phyloP scores from a whole-genome alignment of 2,797 vertebrate species.

The Rhincodon typus region DNA sequence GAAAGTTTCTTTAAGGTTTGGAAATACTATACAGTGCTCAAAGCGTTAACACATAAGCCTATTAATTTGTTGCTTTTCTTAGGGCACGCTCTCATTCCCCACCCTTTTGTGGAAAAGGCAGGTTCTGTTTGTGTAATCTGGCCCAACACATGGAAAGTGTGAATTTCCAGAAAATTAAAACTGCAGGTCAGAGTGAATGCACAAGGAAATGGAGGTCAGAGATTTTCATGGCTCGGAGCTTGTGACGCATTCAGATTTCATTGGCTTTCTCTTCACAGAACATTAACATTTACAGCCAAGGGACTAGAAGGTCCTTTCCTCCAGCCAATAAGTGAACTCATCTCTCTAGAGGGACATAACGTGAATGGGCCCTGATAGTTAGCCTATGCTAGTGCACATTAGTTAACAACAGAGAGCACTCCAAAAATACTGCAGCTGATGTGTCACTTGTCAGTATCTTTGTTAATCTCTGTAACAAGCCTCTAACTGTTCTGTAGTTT shows the following conservation, averaged over 20 bases:
- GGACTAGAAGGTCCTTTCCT: constrained; percentile 47
- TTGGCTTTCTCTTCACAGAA: constrained; percentile 52
- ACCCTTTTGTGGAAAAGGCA: constrained; percentile 14
- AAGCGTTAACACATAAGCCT: constrained; percentile 18
- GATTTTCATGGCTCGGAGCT: constrained; percentile 55
- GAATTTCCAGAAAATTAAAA: constrained; percentile 56
- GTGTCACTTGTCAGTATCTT: constrained; percentile 38
- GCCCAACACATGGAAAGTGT: constrained; percentile 59
- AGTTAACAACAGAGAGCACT: constrained; percentile 30
- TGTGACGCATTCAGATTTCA: constrained; percentile 58
- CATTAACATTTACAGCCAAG: constrained; percentile 47
- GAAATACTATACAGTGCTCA: neutral
- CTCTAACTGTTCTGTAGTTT: constrained; percentile 42
- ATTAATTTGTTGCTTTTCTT: constrained; percentile 13
- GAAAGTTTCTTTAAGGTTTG: neutral
- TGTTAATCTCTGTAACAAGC: constrained; percentile 40
- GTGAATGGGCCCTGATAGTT: constrained; percentile 22
- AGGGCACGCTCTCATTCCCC: neutral
- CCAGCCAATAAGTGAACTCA: constrained; percentile 60
- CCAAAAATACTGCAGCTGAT: constrained; percentile 31
- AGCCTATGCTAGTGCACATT: neutral
- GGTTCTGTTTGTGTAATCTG: constrained; percentile 55
- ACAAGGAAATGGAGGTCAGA: constrained; percentile 54
- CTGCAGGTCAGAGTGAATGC: constrained; percentile 45
- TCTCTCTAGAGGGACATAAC: constrained; percentile 54